Conservation (phyloP, 1,140 invertebrate species). For the Drosophila setifemur region DNA sequence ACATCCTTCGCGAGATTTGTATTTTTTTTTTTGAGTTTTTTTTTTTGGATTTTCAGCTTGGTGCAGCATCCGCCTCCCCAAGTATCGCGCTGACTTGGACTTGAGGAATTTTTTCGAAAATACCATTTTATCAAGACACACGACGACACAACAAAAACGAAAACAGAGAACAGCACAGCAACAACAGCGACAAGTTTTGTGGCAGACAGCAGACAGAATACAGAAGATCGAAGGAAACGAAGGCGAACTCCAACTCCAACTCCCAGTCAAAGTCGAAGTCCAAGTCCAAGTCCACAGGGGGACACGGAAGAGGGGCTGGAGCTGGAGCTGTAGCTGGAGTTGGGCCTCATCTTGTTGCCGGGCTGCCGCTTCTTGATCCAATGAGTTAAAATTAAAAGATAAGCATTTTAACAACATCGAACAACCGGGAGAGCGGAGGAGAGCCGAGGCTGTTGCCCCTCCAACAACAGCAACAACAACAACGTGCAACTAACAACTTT, state of each 20-base stretch:
- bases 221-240: slow-evolving; percentile 33
- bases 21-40: too few relatives aligned
- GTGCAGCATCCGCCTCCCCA: slow-evolving; percentile 35
- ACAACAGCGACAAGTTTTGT: slow-evolving; percentile 64
- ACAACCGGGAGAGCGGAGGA: too few relatives aligned
- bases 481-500: slow-evolving; percentile 81
- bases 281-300: background rate
- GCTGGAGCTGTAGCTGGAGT: too few relatives aligned
- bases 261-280: background rate
- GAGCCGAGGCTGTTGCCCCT: slow-evolving; percentile 16
- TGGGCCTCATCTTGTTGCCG: slow-evolving; percentile 60
- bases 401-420: slow-evolving; percentile 77
- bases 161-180: slow-evolving; percentile 1
- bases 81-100: slow-evolving; percentile 58
- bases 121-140: slow-evolving; percentile 81
- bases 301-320: too few relatives aligned
- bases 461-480: slow-evolving; percentile 24
- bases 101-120: slow-evolving; percentile 75
- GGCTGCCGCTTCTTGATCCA: slow-evolving; percentile 71
- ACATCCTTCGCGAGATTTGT: slow-evolving; percentile 31
- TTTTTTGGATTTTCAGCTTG: too few relatives aligned
- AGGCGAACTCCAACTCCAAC: slow-evolving; percentile 6
- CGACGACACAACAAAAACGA: slow-evolving; percentile 48
- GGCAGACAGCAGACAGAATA: slow-evolving; percentile 36
- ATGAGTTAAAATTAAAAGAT: slow-evolving; percentile 82